phyloP scores from a whole-genome alignment of 2,797 vertebrate genomes.

The Premnoplex brunnescens region DNA sequence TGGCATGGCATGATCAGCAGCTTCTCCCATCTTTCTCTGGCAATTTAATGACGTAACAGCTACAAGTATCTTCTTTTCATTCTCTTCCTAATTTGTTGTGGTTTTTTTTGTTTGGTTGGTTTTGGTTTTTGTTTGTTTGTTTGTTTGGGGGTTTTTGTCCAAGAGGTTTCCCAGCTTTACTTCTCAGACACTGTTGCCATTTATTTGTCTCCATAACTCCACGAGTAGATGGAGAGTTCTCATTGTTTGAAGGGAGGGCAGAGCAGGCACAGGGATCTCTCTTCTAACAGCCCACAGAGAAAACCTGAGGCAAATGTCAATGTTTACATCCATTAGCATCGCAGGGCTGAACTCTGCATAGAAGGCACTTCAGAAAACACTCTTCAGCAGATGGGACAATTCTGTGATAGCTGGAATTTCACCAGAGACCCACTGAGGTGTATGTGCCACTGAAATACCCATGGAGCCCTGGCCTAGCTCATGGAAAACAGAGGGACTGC shows the following conservation, averaged over 20 bases:
- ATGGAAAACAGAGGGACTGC: background rate
- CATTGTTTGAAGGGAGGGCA: background rate
- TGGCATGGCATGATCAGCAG: background rate
- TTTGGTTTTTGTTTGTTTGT: no score
- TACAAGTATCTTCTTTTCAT: background rate
- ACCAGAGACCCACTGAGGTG: accelerated
- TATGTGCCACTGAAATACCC: background rate
- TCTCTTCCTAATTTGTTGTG: background rate
- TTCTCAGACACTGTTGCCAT: background rate
- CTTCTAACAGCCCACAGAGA: background rate
- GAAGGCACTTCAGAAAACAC: background rate
- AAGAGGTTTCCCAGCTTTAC: background rate
- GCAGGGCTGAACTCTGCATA: background rate
- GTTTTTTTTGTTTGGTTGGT: no score
- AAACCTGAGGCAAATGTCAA: background rate
- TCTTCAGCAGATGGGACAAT: background rate
- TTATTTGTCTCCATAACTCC: background rate
- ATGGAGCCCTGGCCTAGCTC: background rate
- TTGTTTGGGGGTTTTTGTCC: background rate
- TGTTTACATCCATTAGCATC: background rate
- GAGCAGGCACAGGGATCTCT: background rate
- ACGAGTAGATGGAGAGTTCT: background rate
- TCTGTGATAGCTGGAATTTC: background rate
- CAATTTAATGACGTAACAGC: background rate
- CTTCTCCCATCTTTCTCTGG: background rate